Base-by-base conservation (phyloP, 2,888 invertebrate genomes). In the Proisotoma minuta region DNA sequence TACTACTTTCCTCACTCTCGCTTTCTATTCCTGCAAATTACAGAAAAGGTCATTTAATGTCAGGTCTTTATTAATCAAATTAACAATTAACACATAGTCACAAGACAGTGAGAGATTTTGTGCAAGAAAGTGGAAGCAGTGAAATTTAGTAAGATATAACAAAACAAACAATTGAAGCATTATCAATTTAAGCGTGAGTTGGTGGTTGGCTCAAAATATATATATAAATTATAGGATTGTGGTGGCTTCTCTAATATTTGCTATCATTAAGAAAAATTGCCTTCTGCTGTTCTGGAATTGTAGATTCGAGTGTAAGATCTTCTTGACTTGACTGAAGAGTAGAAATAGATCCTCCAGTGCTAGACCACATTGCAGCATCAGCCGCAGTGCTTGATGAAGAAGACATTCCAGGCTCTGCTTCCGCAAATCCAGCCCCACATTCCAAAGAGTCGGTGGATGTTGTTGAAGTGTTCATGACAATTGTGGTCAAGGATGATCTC, bases 331-430 rank as follows among this genome's bases (percentile, higher is more conserved):
- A 89, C 58, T 91, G 87, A 83, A 91, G 85, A 15, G 90, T 90
- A 77, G 89, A 89, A 60, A 90, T 90, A 70, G 89, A 89, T 68
- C 90, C 90, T 22, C 90, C 89, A 58, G 89, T 84, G 77, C 90
- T 90, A 58, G 89, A 89, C 0, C 90, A 89, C 86, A 89, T 89
- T 40, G 89, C 85, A 0, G 90, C 91, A 75, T 90, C 89, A 0
- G 87, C 70, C 4, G 63, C 64, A 1, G 70, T 70, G 50, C 70
- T 70, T 3, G 71, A 66, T 8, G 50, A 60, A 3, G 70, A 62
- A 18, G 68, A 68, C 18, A 66, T 60, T 18, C 62, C 62, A 5
- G 62, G 62, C 40, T 65, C 63, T 12, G 53, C 62, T 24, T 28
- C 28, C n/a, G n/a, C n/a, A n/a, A n/a, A n/a, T 5, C 65, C 65